phyloP scores from a whole-genome alignment of 2,888 invertebrate species.

The Trichacis sp. region DNA sequence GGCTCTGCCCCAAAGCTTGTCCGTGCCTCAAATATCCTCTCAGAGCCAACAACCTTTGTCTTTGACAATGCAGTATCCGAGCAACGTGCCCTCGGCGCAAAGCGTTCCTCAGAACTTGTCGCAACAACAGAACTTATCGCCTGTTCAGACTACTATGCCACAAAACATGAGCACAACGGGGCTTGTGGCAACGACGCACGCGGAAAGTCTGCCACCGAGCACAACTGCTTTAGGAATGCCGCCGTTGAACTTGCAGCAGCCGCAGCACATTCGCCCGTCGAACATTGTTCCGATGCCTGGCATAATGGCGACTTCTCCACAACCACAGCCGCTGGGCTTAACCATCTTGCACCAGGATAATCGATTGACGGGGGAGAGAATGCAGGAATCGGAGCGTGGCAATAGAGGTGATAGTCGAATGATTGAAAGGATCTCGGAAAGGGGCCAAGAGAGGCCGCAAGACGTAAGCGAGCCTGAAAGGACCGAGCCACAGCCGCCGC shows the following conservation, averaged over 20 bases:
- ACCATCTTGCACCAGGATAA: slow-evolving; percentile 57
- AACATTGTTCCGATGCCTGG: slow-evolving; percentile 44
- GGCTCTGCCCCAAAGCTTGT: slow-evolving; percentile 23
- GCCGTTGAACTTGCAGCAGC: slow-evolving; percentile 64
- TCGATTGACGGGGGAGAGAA: slow-evolving; percentile 54
- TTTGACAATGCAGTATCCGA: slow-evolving; percentile 63
- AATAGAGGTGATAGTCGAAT: slow-evolving; percentile 29
- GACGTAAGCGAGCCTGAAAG: slow-evolving; percentile 48
- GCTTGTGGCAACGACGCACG: slow-evolving; percentile 41
- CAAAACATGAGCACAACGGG: slow-evolving; percentile 49
- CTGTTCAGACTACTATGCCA: slow-evolving; percentile 29
- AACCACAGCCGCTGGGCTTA: slow-evolving; percentile 61
- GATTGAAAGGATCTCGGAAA: slow-evolving; percentile 38
- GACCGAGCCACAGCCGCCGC: slow-evolving; percentile 43
- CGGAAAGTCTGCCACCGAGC: slow-evolving; percentile 45
- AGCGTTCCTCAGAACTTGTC: slow-evolving; percentile 64
- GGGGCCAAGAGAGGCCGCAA: slow-evolving; percentile 42
- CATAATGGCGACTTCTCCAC: slow-evolving; percentile 56
- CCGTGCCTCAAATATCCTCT: slow-evolving; percentile 50
- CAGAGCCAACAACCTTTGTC: slow-evolving; percentile 58
- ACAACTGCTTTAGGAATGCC: slow-evolving; percentile 45
- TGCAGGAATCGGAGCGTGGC: slow-evolving; percentile 38
- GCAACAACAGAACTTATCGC: slow-evolving; percentile 34
- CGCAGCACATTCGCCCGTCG: too few species aligned
- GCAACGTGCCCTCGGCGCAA: slow-evolving; percentile 57